Conservation (phyloP, 2,113 vertebrate genomes). For the Rhynchopsitta pachyrhyncha region DNA sequence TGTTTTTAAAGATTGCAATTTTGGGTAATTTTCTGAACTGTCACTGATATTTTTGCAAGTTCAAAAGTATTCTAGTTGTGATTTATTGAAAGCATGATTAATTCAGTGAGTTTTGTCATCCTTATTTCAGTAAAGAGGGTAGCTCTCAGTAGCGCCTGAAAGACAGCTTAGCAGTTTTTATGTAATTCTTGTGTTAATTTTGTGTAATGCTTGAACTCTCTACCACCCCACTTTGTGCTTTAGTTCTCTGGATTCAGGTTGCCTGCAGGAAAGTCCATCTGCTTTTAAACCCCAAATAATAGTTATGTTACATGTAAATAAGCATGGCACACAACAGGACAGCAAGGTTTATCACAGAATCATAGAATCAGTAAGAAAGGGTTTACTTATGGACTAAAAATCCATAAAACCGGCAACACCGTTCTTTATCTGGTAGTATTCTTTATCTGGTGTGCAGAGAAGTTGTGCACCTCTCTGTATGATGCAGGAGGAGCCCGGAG, state of each 20-base stretch:
- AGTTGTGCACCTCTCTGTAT: not conserved
- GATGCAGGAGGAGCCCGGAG: not conserved
- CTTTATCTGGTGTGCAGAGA: not conserved
- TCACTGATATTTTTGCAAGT: not conserved
- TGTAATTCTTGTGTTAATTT: not conserved
- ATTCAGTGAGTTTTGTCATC: not conserved
- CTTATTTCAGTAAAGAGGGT: not conserved
- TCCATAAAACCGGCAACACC: not conserved
- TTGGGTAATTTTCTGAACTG: not conserved
- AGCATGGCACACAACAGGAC: not conserved
- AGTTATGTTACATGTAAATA: not conserved
- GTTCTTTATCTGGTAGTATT: not conserved
- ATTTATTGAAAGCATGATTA: not conserved
- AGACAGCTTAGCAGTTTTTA: not conserved
- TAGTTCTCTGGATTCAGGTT: not conserved
- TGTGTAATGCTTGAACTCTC: not conserved
- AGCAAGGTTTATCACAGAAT: not conserved
- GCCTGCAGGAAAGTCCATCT: not conserved
- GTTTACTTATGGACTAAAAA: not conserved
- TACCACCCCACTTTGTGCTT: rapidly evolving
- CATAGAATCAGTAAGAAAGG: not conserved
- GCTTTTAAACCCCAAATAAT: not conserved
- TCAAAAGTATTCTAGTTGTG: not conserved
- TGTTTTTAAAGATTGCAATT: not conserved
- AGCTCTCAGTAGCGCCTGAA: not conserved